Evolutionary conservation across 2,888 invertebrate species (phyloP).

Genomic region (Orgyia antiqua): DNA sequence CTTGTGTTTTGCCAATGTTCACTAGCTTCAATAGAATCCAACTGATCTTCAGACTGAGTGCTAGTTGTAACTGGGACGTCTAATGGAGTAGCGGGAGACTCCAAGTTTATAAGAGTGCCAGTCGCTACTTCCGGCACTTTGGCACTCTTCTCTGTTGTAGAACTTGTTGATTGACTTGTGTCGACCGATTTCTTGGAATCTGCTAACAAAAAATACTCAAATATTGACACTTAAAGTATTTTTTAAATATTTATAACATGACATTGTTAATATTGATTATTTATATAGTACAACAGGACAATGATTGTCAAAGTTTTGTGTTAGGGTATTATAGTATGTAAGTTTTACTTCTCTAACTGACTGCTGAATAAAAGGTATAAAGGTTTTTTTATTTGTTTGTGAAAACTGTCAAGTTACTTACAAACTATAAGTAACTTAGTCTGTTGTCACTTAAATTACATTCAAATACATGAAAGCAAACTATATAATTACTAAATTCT

Average conservation of each 20-base stretch:
- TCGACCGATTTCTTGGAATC: slow-evolving; percentile 60
- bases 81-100: slow-evolving; percentile 53
- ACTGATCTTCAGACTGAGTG: slow-evolving; percentile 49
- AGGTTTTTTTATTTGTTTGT: no score
- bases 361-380: no score
- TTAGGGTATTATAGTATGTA: no score
- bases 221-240: neutral
- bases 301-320: no score
- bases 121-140: slow-evolving; percentile 59
- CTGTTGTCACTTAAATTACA: no score
- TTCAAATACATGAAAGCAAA: no score
- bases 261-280: neutral
- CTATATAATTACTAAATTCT: no score
- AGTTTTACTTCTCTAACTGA: no score
- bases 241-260: neutral
- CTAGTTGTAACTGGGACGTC: slow-evolving; percentile 22
- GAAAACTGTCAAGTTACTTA: no score
- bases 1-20: slow-evolving; percentile 59
- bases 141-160: slow-evolving; percentile 52
- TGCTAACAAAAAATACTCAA: slow-evolving; percentile 20
- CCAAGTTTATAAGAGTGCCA: slow-evolving; percentile 62
- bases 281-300: no score
- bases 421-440: no score
- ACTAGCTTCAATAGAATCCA: slow-evolving; percentile 66
- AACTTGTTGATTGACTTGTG: slow-evolving; percentile 63